phyloP scores from a whole-genome alignment of 2,113 vertebrate genomes.

The Hydrochoerus hydrochaeris region DNA sequence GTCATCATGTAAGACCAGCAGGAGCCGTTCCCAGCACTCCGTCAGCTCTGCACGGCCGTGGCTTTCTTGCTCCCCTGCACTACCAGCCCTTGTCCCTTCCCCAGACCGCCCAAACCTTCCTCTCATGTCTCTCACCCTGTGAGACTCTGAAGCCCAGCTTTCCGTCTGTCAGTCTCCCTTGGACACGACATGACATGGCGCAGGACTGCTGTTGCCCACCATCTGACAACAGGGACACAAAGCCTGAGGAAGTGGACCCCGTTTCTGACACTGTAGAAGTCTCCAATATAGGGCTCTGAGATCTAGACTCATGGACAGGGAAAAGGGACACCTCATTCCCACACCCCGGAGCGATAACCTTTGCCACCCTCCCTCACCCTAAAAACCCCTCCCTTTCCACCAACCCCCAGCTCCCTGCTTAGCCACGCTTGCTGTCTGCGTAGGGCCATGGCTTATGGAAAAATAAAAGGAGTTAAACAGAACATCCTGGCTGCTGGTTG shows the following conservation, averaged over 20 bases:
- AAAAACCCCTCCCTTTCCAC: not conserved
- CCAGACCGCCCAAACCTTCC: not conserved
- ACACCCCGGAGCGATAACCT: too few species aligned
- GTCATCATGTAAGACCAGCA: not conserved
- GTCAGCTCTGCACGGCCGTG: not conserved
- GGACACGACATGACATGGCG: not conserved
- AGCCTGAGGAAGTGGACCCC: not conserved
- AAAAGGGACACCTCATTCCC: not conserved
- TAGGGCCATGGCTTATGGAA: not conserved
- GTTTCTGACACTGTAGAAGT: not conserved
- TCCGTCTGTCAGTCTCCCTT: not conserved
- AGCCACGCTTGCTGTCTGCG: constrained; percentile 34
- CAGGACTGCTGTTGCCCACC: not conserved
- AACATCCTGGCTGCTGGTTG: not conserved
- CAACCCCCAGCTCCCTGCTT: not conserved
- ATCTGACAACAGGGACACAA: not conserved
- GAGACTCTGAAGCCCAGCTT: not conserved
- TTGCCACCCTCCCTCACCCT: not conserved
- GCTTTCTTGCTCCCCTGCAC: not conserved
- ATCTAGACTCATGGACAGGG: not conserved
- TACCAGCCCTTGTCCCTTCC: not conserved
- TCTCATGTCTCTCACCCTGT: not conserved
- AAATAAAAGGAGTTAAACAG: constrained; percentile 74
- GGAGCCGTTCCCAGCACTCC: not conserved
- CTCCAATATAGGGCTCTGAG: not conserved